Base-by-base conservation (phyloP, 2,888 invertebrate genomes). In the Tetranychus piercei region DNA sequence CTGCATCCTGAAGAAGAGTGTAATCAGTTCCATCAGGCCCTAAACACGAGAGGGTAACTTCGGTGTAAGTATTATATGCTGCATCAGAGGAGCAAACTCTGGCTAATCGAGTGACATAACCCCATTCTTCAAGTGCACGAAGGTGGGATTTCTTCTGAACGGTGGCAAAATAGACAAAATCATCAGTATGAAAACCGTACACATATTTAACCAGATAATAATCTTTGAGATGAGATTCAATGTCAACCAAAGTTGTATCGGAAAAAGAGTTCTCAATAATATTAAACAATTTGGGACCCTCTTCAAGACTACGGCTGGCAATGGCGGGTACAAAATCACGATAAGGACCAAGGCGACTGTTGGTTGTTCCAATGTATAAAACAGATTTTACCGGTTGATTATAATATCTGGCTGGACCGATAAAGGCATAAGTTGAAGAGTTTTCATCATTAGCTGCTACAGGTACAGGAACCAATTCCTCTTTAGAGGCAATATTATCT, bases 61-160 rank as follows among this genome's bases (percentile, higher is more conserved):
- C 97, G 0, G 94, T 93, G 82, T 97, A 97, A 81, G 94, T 95
- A 82, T 94, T 93, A 83, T 94, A 97, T 82, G 92, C 91, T 43
- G 90, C 88, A 84, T 97, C 97, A 79, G 90, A 91, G 76, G 94
- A 92, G 84, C 97, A 97, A 76, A 94, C 91, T 69, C 97, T 87
- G 1, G 94, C 91, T 77, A 97, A 84, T 44, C 95, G 88, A 7
- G 94, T 90, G 74, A 92, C 90, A 84, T 91, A 94, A 6, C 93
- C 93, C 77, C 88, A 87, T 82, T 94, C 91, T 81, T 95, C 93
- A 80, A 91, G 90, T 71, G 90, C 90, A 75, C 90, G 89, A 76
- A 93, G 85, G 81, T 92, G 91, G 9, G 92, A 92, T 83, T 91
- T 90, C 82, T 93, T 93, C 82, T 97, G 97, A 71, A 96, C 92